phyloP scores from a whole-genome alignment of 2,113 vertebrate species.

The Limanda limanda region DNA sequence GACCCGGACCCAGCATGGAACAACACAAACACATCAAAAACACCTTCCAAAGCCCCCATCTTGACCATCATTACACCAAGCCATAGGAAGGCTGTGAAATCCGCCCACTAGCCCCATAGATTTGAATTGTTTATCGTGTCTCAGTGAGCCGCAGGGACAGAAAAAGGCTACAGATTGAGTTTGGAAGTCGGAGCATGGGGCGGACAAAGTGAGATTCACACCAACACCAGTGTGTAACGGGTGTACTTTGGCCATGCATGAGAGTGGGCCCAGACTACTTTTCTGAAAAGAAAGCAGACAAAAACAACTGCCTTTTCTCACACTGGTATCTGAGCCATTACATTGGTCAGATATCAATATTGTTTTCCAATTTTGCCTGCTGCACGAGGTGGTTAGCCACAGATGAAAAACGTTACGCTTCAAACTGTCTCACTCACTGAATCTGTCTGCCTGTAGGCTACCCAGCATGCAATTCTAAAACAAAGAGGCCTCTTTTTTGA shows the following conservation, averaged over 20 bases:
- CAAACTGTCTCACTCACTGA: conserved; percentile 75
- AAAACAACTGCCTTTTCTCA: conserved; percentile 42
- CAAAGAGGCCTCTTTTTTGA: conserved; percentile 81
- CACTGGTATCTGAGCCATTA: conserved; percentile 62
- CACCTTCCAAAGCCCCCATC: conserved; percentile 51
- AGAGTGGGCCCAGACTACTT: conserved; percentile 36
- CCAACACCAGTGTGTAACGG: conserved; percentile 34
- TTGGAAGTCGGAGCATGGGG: conserved; percentile 32
- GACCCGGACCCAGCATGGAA: conserved; percentile 57
- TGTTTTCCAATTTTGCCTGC: conserved; percentile 76
- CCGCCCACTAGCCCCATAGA: conserved; percentile 43
- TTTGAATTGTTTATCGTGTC: conserved; percentile 63
- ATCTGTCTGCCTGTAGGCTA: conserved; percentile 76
- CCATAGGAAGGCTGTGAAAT: conserved; percentile 57
- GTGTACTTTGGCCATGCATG: conserved; percentile 4
- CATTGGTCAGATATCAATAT: conserved; percentile 75
- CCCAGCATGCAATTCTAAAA: conserved; percentile 82
- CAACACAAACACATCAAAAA: conserved; percentile 68
- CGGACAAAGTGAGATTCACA: conserved; percentile 43
- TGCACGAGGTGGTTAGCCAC: conserved; percentile 72
- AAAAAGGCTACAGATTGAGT: conserved; percentile 56
- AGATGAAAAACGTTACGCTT: conserved; percentile 77
- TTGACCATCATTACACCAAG: conserved; percentile 56
- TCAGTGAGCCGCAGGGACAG: conserved; percentile 37
- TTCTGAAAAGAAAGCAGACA: conserved; percentile 35